Base-by-base conservation (phyloP, 2,888 invertebrate species). In the Acleris laterana region DNA sequence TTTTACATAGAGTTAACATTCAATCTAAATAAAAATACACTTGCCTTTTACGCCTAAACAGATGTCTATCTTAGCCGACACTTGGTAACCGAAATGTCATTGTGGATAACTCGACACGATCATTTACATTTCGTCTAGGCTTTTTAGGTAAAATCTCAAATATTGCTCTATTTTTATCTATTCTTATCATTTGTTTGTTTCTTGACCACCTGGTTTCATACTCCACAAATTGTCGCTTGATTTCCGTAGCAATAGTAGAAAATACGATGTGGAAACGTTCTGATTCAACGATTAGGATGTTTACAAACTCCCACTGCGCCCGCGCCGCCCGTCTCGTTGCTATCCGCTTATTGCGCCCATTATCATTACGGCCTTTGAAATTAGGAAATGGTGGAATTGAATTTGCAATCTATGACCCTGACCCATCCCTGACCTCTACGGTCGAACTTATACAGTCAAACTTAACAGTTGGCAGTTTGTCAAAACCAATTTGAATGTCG, bases 11-110 rank as follows among this genome's bases (percentile, higher is more conserved):
- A 72, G 69, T 75, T 73, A 75, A 74, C 76, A 73, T 74, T 67
- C 68, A 68, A 74, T 77, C 73, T 78, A 72, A 80, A 79, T 80
- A 79, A 78, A 78, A 77, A 77, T 74, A 77, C 64, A 64, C 53
- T 64, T 64, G 64, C 53, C 53, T 64, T 59, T 59, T 53, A 42
- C n/a, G 44, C 55, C 28, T 49, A 50, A 28, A 28, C 25, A 38
- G 20, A 49, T 59, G 38, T 59, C 17, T 63, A 58, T 59, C 22
- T 53, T 22, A 17, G 20, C 28, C 38, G 16, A 20, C 38, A 55
- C 32, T n/a, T 58, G 28, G 50, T 58, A 58, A 42, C 19, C 6
- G 5, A 28, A 58, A 58, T 6, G 25, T 44, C 22, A 22, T 42
- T 56, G 16, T 55, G 22, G 44, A 22, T 44, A 32, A 9, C 9